Evolutionary conservation across 1,140 invertebrate genomes (phyloP).

Genomic region (Apis cerana): DNA sequence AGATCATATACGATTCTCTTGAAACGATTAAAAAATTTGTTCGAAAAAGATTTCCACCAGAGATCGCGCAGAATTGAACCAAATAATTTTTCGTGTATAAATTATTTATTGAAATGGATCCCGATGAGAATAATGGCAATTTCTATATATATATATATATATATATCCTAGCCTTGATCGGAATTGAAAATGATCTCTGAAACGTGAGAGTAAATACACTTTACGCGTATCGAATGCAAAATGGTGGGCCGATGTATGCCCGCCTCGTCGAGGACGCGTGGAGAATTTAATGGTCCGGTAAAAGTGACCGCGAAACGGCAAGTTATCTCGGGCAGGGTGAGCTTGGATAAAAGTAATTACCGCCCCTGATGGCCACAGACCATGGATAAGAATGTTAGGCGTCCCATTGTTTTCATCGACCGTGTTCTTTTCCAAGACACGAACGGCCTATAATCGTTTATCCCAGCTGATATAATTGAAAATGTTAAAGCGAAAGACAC

Average conservation of each 20-base stretch:
- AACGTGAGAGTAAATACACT: slow-evolving; percentile 22
- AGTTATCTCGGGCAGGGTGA: slow-evolving; percentile 5
- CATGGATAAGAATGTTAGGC: neutral
- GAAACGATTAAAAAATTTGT: too few relatives aligned
- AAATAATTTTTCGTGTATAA: neutral
- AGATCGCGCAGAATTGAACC: too few relatives aligned
- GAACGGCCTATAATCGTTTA: neutral
- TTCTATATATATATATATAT: neutral
- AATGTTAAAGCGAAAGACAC: neutral
- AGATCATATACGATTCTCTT: too few relatives aligned
- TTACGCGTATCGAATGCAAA: slow-evolving; percentile 33
- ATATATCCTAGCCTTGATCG: neutral
- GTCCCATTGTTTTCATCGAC: neutral
- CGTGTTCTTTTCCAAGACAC: neutral
- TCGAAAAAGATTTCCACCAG: too few relatives aligned
- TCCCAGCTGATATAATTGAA: fast-evolving
- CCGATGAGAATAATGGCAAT: neutral
- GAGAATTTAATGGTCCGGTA: slow-evolving; percentile 24
- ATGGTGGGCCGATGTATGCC: slow-evolving; percentile 6
- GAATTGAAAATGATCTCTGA: slow-evolving; percentile 16
- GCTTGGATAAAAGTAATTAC: slow-evolving; percentile 27
- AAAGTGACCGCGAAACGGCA: slow-evolving; percentile 17
- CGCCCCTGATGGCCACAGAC: neutral
- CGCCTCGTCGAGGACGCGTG: neutral
- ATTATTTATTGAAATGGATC: neutral